Evolutionary conservation across 2,113 vertebrate genomes (phyloP), one percentile per base, ranked within the genome.

Genomic region (Nothobranchius furzeri): DNA sequence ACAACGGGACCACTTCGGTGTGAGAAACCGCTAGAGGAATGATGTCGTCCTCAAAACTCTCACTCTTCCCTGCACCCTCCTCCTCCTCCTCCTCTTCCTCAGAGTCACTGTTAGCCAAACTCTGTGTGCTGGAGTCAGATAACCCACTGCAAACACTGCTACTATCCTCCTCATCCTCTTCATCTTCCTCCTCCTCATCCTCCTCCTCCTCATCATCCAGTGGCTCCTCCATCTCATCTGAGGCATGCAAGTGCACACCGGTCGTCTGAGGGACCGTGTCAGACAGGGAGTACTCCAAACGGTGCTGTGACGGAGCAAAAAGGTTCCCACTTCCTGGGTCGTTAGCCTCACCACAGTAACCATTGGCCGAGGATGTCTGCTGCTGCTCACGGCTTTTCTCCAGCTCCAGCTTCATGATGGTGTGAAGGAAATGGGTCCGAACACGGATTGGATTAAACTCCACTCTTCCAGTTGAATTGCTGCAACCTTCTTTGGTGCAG

Each of bases 401-500:
- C 86, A 98, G 90, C 83, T 99, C 97, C 35, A 99, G 95, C 91
- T 98, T 98, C 98, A 99, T 99, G 82, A 99, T 98, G 36, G 98
- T 99, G 94, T 99, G 98, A 92, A 99, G 93, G 92, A 99, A 99
- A 88, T 99, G 98, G 87, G 98, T 99, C 89, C 98, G 95, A 72
- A 99, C 98, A n/a, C 98, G 95, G 85, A 99, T 98, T 54, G 98
- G 98, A 85, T 98, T 99, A 84, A 99, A 99, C 89, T 99, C 98
- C 65, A 99, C 98, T 87, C 98, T 93, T 68, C 98, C 98, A 12
- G 96, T 94, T 25, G 95, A 94, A 86, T 99, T 99, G 87, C 95
- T 99, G 91, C 98, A 99, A 81, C 98, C 97, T 88, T 98, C 97
- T 86, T 98, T 98, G 78, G 95, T 95, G 90, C 98, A 99, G 88